Evolutionary conservation across 2,888 invertebrate genomes (phyloP), one percentile per base, ranked within the genome.

Genomic region (Drosophila histrio): DNA sequence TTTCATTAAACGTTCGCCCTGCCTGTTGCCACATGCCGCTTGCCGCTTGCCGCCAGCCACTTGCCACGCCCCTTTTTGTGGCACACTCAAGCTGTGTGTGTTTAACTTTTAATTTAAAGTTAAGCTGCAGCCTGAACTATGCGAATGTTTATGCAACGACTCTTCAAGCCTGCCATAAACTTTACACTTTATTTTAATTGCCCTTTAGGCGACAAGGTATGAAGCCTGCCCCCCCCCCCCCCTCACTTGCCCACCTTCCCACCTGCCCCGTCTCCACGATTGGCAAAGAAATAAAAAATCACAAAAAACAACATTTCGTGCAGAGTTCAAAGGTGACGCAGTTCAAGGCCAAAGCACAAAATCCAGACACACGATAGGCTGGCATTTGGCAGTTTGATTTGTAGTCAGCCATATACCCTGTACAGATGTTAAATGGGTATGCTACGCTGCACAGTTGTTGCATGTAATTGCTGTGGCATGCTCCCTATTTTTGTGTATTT

Each of bases 101-200:
- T 68, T 81, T 78, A 69, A 80, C 73, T 78, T 81, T 78, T 73
- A 73, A 81, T 73, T 78, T 67, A 56, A 63, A 76, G 61, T 59
- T 57, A 44, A 67, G 44, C 53, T 19, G 47, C 38, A 32, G 56
- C 78, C 57, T 50, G 13, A 50, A 47, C 60, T 68, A 34, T 54
- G 44, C 17, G 47, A 39, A 52, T 64, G 46, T 64, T 59, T 57
- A 34, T 34, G 44, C 30, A 26, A 24, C 19, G 44, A 30, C 28
- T 41, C 28, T 7, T n/a, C 26, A 19, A 32, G 26, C 13, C 26
- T 47, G 41, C 36, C 57, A 57, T 50, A 32, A 56, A 50, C 39
- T 36, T 54, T 30, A 52, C 26, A 43, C 41, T 53, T 52, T 44
- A 56, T 59, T 74, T 63, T 53, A 63, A 49, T 61, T 77, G 53